phyloP scores from a whole-genome alignment of 1,140 invertebrate species.

The Halictus rubicundus region DNA sequence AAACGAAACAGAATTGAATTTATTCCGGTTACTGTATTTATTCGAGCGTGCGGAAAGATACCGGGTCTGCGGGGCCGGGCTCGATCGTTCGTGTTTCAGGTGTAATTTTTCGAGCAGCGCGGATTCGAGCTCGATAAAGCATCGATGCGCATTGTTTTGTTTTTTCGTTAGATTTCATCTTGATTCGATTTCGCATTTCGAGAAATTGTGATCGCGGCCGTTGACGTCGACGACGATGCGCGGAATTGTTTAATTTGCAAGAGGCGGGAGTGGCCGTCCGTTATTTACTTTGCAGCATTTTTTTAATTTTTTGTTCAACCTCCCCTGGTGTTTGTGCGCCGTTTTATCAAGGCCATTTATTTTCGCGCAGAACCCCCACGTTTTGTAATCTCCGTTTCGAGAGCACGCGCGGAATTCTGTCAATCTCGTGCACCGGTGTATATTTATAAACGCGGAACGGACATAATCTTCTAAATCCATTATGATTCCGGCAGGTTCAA shows the following conservation, averaged over 20 bases:
- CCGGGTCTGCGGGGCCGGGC: background rate
- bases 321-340: no score
- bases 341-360: background rate
- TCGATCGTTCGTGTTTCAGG: background rate
- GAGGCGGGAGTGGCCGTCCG: background rate
- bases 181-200: background rate
- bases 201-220: background rate
- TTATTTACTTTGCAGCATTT: background rate
- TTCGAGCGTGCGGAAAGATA: conserved; percentile 37
- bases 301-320: no score
- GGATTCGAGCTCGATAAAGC: background rate
- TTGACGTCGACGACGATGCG: no score
- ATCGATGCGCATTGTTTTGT: background rate
- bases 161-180: background rate
- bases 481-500: no score
- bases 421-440: no score
- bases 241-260: background rate
- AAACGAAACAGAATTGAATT: conserved; percentile 37
- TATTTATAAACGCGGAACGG: no score
- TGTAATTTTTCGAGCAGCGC: conserved; percentile 25
- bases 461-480: no score
- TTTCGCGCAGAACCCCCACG: background rate
- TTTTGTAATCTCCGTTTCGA: background rate
- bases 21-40: conserved; percentile 37
- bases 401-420: no score